Evolutionary conservation across 2,797 vertebrate species (phyloP), one percentile per base, ranked within the genome.

Genomic region (Gephyroberyx darwinii): DNA sequence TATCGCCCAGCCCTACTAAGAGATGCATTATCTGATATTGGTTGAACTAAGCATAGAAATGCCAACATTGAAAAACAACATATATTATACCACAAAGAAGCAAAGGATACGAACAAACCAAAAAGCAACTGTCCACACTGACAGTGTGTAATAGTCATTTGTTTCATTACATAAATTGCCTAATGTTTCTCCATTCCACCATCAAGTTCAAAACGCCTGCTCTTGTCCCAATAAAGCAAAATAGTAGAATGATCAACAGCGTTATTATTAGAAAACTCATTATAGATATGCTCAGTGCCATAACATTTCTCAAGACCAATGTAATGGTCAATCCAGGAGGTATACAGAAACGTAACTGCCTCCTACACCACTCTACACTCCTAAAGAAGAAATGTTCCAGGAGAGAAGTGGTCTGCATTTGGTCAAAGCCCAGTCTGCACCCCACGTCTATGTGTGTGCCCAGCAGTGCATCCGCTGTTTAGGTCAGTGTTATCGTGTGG

Each of bases 371-470:
- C 69, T 56, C 43, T 0, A 41, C 64, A 58, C 22, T 48, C 43
- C 12, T 50, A 31, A 65, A 80, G 33, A 75, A 66, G 52, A 30
- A 31, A 54, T 45, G 22, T 45, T 71, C 51, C 57, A 64, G 64
- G 16, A 19, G 31, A 37, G 57, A 71, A 78, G 74, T 43, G 22
- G 74, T 39, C 35, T 70, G 22, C 71, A 69, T 83, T 75, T 80
- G 74, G 77, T 84, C 74, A 75, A 74, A 64, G 14, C 26, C 4
- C 26, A 57, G 39, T 55, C 64, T 57, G 16, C 19, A 60, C 66
- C 56, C 5, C 14, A 65, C 14, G 51, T 35, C 53, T 35, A 5
- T 66, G 47, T 31, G 13, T n/a, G 35, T 48, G 10, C 33, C 31
- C 9, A 45, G 20, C 33, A 70, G 70, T 75, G 51, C 61, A 61